A percentile compares a stretch with the other conserved stretches of the same genome.
phyloP scores from a whole-genome alignment of 2,797 vertebrate species.

The Allobates femoralis region DNA sequence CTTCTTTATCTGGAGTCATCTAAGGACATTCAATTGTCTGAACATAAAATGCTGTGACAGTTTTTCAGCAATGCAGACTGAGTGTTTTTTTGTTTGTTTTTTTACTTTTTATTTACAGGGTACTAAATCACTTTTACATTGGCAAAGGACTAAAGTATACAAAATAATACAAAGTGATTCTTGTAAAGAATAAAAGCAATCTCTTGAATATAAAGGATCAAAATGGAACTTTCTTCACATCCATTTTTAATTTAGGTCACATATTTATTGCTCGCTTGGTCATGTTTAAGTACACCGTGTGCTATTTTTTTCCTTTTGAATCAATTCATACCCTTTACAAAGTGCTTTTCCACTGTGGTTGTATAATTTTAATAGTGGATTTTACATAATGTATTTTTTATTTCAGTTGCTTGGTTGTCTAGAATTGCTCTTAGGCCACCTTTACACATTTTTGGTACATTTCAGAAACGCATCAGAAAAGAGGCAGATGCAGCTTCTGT shows the following conservation, averaged over 20 bases:
- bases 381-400: constrained; percentile 16
- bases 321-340: background rate
- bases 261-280: background rate
- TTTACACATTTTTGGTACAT: background rate
- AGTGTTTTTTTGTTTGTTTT: background rate
- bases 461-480: background rate
- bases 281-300: background rate
- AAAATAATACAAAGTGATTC: constrained; percentile 1
- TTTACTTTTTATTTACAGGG: background rate
- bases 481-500: no score
- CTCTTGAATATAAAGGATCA: background rate
- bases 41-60: constrained; percentile 26
- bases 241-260: constrained; percentile 7
- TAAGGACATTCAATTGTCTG: constrained; percentile 17
- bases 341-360: background rate
- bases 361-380: background rate
- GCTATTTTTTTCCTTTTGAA: background rate
- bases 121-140: constrained; percentile 25
- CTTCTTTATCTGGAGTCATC: constrained; percentile 10
- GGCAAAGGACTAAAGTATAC: background rate
- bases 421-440: background rate
- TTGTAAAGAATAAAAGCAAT: background rate
- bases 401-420: background rate
- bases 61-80: background rate
- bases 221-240: constrained; percentile 13